Percentiles rank a stretch among this genome's conserved stretches.
Evolutionary conservation across 2,113 vertebrate species (phyloP).

Genomic region (Pomatorhinus ruficollis): DNA sequence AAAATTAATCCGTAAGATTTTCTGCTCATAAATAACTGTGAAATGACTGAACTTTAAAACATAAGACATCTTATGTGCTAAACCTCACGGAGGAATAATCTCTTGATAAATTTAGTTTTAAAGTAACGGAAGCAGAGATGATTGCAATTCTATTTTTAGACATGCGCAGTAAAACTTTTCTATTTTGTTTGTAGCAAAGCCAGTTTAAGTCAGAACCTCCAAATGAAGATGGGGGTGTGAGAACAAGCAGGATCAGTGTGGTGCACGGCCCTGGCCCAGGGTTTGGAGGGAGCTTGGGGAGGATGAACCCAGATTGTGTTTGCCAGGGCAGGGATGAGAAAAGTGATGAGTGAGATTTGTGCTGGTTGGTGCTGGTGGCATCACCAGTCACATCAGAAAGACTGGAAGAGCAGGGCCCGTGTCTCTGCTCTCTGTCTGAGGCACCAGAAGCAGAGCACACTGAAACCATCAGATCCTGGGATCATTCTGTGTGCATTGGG

Average conservation of each 20-base stretch:
- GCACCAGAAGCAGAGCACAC: not conserved
- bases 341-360: not conserved
- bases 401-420: not conserved
- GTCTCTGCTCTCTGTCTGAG: not conserved
- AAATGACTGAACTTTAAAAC: slow-evolving; percentile 57
- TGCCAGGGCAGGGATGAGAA: not conserved
- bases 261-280: not conserved
- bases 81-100: slow-evolving; percentile 54
- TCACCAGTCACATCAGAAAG: rapidly evolving
- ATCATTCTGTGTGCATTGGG: not conserved
- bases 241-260: not conserved
- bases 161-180: not conserved
- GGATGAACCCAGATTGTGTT: not conserved
- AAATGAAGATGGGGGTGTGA: not conserved
- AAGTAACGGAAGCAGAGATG: slow-evolving; percentile 45
- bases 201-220: not conserved
- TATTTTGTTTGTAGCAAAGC: not conserved
- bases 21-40: slow-evolving; percentile 41
- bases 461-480: not conserved
- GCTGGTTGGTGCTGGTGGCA: not conserved
- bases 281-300: not conserved
- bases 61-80: slow-evolving; percentile 39
- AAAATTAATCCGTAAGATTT: slow-evolving; percentile 45
- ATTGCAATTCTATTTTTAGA: slow-evolving; percentile 57
- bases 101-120: slow-evolving; percentile 54